A percentile compares a stretch with the other conserved stretches of the same genome.
Conservation (phyloP, 2,888 invertebrate genomes). For the Trissonchulus sp. region DNA sequence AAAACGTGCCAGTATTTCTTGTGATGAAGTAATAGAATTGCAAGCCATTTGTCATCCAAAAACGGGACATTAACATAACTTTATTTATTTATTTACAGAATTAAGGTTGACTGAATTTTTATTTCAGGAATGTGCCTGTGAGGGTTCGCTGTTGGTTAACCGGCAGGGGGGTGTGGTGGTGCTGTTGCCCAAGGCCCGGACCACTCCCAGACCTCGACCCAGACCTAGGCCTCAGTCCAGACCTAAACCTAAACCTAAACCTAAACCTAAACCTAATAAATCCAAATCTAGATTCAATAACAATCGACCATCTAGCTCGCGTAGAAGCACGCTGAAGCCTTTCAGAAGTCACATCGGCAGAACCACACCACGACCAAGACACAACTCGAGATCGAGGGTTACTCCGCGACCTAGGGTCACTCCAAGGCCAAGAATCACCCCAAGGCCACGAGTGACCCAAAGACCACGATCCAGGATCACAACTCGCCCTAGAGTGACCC, state of each 20-base stretch:
- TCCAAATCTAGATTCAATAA: too few species aligned
- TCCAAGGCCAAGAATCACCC: background rate
- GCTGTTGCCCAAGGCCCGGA: background rate
- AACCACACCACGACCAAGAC: background rate
- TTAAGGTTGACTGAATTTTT: too few species aligned
- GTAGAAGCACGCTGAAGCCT: background rate
- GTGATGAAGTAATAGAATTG: too few species aligned
- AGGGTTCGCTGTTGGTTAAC: background rate
- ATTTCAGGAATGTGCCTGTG: slow-evolving; percentile 2
- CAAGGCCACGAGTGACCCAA: background rate
- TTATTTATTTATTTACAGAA: too few species aligned
- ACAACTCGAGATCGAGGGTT: background rate
- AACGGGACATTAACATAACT: too few species aligned
- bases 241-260: too few species aligned
- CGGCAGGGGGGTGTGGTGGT: background rate
- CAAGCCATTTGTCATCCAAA: too few species aligned
- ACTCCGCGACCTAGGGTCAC: background rate
- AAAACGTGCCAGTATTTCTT: too few species aligned
- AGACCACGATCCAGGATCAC: background rate
- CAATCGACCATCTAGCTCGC: too few species aligned
- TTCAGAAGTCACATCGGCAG: too few species aligned
- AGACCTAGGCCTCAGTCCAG: too few species aligned
- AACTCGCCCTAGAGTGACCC: background rate
- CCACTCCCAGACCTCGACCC: background rate
- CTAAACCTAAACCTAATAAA: too few species aligned